These are phyloP conservation scores for Bolinopsis microptera DNA, from an alignment of 37 sponge, comb jelly and placozoan genomes.

Conservation along the genomic window DNA sequence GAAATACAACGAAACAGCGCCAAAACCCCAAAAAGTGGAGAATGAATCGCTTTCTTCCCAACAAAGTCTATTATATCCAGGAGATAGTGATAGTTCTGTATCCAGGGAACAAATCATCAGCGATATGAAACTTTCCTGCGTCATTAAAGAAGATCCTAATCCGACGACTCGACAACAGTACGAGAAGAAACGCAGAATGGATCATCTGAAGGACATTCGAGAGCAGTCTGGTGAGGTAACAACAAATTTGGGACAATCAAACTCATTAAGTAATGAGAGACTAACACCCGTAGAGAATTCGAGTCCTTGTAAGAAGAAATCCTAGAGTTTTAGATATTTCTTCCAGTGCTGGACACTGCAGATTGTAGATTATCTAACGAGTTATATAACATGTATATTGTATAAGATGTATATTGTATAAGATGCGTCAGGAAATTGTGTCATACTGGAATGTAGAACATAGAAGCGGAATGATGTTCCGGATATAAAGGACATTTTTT, in stretches of 20 bases:
- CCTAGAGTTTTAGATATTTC: too few relatives aligned
- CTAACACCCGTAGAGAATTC: constrained; percentile 32
- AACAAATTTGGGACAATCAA: neutral
- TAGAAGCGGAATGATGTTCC: too few relatives aligned
- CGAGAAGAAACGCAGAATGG: constrained; percentile 34
- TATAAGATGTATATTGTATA: too few relatives aligned
- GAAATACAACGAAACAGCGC: neutral
- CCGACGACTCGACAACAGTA: constrained; percentile 40
- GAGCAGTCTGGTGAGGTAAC: neutral
- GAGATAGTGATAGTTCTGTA: neutral
- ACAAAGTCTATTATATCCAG: neutral
- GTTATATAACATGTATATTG: too few relatives aligned
- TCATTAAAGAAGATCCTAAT: constrained; percentile 47
- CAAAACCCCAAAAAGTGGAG: neutral
- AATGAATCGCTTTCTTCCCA: neutral
- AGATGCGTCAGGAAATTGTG: too few relatives aligned
- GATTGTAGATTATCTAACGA: neutral
- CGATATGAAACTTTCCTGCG: neutral
- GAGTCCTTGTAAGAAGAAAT: too few relatives aligned
- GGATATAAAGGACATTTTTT: too few relatives aligned
- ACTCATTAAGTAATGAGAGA: neutral
- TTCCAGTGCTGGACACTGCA: neutral
- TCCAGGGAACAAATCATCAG: too few relatives aligned
- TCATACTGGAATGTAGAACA: too few relatives aligned
- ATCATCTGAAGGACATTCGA: constrained; percentile 1